Evolutionary conservation across 2,797 vertebrate species (phyloP).

Genomic region (Falco naumanni): DNA sequence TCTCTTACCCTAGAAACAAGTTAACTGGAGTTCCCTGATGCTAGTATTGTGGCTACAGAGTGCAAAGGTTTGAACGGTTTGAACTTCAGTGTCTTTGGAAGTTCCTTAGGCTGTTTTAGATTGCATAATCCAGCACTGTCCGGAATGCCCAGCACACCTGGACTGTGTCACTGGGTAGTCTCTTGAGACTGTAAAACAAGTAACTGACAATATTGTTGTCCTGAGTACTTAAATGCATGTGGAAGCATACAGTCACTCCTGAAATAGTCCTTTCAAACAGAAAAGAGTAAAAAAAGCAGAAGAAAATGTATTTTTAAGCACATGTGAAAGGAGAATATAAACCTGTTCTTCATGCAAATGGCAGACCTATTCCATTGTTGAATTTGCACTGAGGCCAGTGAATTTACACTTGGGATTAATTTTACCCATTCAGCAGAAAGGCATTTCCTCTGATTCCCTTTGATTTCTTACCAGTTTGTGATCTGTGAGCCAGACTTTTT

Average conservation of each 20-base stretch:
- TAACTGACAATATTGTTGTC: not conserved
- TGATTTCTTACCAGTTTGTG: slow-evolving; percentile 26
- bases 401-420: not conserved
- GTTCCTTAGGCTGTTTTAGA: not conserved
- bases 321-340: not conserved
- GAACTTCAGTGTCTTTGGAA: not conserved
- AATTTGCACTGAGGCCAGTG: not conserved
- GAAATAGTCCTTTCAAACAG: not conserved
- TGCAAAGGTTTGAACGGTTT: not conserved
- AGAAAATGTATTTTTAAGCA: not conserved
- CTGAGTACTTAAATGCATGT: not conserved
- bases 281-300: not conserved
- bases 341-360: not conserved
- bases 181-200: not conserved
- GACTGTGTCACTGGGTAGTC: not conserved
- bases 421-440: slow-evolving; percentile 3
- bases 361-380: not conserved
- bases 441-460: slow-evolving; percentile 4
- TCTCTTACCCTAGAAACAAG: not conserved
- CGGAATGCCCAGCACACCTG: not conserved
- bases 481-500: not conserved
- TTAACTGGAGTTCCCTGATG: not conserved
- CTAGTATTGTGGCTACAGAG: not conserved
- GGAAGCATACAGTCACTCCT: not conserved
- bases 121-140: not conserved